phyloP scores from a whole-genome alignment of 2,113 vertebrate species.

The Stegostoma tigrinum region DNA sequence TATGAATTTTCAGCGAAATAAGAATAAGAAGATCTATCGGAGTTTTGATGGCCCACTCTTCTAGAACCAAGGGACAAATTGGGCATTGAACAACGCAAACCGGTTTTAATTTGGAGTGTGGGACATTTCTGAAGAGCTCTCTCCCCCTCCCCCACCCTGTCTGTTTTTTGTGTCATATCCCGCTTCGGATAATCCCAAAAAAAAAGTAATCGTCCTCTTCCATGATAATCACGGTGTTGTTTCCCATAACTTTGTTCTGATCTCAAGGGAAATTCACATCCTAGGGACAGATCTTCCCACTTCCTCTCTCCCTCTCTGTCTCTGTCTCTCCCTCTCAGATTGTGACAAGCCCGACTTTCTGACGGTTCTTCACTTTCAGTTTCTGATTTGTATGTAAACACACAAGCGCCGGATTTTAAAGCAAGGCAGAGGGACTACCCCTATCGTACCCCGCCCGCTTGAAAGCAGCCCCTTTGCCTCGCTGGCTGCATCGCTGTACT shows the following conservation, averaged over 20 bases:
- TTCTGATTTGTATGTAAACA: not conserved
- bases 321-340: not conserved
- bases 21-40: no score
- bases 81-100: no score
- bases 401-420: not conserved
- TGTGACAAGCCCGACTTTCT: not conserved
- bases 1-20: no score
- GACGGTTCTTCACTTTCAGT: not conserved
- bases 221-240: not conserved
- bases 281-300: not conserved
- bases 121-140: not conserved
- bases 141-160: not conserved
- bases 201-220: not conserved
- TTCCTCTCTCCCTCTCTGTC: not conserved
- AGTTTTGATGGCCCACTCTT: not conserved
- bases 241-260: conserved; percentile 10
- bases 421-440: not conserved
- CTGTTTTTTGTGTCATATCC: not conserved
- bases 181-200: not conserved
- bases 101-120: no score
- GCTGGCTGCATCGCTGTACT: not conserved
- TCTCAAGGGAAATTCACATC: conserved; percentile 30
- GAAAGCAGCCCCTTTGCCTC: not conserved
- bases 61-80: not conserved
- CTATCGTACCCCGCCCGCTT: not conserved